Evolutionary conservation across 2,113 vertebrate species (phyloP).

Genomic region (Raja brachyura): DNA sequence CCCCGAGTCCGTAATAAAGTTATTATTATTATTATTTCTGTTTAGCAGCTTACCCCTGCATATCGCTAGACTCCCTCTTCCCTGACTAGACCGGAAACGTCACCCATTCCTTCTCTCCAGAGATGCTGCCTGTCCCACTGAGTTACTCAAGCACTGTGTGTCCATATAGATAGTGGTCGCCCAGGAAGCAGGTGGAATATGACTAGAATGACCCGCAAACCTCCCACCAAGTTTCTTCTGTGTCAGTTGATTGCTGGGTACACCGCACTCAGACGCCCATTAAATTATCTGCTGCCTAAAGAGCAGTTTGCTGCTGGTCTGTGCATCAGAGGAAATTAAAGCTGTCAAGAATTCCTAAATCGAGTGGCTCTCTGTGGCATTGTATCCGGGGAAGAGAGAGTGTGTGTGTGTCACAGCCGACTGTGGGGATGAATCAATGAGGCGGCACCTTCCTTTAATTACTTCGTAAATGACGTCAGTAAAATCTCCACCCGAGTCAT

Average conservation of each 20-base stretch:
- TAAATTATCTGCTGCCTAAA: neutral
- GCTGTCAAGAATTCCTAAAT: neutral
- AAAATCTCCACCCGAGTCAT: neutral
- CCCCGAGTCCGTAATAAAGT: too few relatives aligned
- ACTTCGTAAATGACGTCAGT: neutral
- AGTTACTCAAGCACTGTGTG: too few relatives aligned
- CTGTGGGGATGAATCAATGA: neutral
- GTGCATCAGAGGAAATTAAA: neutral
- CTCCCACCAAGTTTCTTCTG: neutral
- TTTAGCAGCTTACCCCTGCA: too few relatives aligned
- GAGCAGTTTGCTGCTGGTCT: neutral
- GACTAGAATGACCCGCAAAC: neutral
- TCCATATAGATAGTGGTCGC: too few relatives aligned
- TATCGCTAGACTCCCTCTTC: too few relatives aligned
- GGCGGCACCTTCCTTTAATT: neutral
- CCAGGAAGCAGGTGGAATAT: neutral
- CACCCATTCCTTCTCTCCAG: too few relatives aligned
- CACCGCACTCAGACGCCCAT: neutral
- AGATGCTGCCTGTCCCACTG: too few relatives aligned
- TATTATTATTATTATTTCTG: too few relatives aligned
- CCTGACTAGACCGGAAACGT: too few relatives aligned
- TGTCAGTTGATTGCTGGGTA: neutral
- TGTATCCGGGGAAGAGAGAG: neutral
- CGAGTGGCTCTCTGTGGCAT: neutral
- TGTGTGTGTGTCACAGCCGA: too few relatives aligned